Conservation (phyloP, 2,888 invertebrate genomes). For the Hipparchia sbordonii region DNA sequence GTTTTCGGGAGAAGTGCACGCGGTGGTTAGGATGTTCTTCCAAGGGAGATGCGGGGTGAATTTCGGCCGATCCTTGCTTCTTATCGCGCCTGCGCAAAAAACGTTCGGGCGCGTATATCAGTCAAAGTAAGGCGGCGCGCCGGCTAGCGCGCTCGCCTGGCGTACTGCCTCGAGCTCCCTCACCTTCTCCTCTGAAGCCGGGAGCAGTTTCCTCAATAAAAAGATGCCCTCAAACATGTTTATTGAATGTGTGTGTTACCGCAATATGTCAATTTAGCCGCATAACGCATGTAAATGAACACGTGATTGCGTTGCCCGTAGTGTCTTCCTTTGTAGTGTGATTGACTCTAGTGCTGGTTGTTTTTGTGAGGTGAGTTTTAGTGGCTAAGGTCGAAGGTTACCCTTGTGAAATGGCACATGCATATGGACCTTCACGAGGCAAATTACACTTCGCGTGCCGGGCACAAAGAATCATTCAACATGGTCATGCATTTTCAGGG, state of each 20-base stretch:
- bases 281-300: conserved; percentile 50
- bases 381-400: conserved; percentile 65
- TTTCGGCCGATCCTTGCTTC: conserved; percentile 76
- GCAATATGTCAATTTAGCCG: conserved; percentile 68
- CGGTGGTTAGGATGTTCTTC: conserved; percentile 48
- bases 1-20: conserved; percentile 28
- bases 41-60: conserved; percentile 54
- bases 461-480: conserved; percentile 57
- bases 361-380: conserved; percentile 75
- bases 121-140: conserved; percentile 80
- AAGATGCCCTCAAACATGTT: conserved; percentile 56
- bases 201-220: conserved; percentile 68
- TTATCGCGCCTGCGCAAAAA: conserved; percentile 73
- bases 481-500: conserved; percentile 45
- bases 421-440: conserved; percentile 44
- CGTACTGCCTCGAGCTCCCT: conserved; percentile 66
- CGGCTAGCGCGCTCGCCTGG: conserved; percentile 83
- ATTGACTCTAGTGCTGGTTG: conserved; percentile 63
- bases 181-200: conserved; percentile 56
- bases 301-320: conserved; percentile 54
- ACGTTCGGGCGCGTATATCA: conserved; percentile 60
- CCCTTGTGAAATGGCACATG: conserved; percentile 62
- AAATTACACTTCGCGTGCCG: conserved; percentile 63
- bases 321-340: conserved; percentile 70
- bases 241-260: conserved; percentile 52